These are phyloP conservation scores for Sebastes kiyomatsui DNA, from an alignment of 2,797 vertebrate genomes.

Conservation along the genomic window DNA sequence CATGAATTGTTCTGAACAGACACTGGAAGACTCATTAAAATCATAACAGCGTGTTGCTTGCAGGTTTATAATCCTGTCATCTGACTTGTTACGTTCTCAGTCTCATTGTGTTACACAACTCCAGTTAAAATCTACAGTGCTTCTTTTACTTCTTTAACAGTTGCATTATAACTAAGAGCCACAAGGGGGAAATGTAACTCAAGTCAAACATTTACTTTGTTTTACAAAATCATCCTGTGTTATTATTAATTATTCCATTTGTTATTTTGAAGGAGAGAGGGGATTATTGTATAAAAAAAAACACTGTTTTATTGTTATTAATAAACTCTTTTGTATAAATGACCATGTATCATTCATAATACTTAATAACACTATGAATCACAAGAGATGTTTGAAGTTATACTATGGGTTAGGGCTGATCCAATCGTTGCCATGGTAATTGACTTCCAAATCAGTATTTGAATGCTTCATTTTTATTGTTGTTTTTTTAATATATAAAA, in stretches of 20 bases:
- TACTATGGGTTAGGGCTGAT: background rate
- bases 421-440: no score
- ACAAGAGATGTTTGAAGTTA: background rate
- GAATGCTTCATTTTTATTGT: no score
- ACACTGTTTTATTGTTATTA: slow-evolving; percentile 65
- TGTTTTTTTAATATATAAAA: no score
- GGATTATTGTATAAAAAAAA: slow-evolving; percentile 1
- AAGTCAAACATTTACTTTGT: slow-evolving; percentile 6
- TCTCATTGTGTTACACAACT: background rate
- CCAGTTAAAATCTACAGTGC: background rate
- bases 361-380: background rate
- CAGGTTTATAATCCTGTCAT: background rate
- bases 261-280: slow-evolving; percentile 22
- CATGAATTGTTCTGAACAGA: background rate
- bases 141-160: slow-evolving; percentile 2
- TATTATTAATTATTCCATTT: slow-evolving; percentile 29
- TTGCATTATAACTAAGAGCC: slow-evolving; percentile 36
- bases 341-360: background rate
- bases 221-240: slow-evolving; percentile 22
- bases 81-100: background rate
- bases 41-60: background rate
- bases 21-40: background rate
- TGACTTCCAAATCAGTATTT: no score
- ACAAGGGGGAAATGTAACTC: slow-evolving; percentile 62
- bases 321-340: slow-evolving; percentile 74